A percentile compares a stretch with the other conserved stretches of the same genome.
Conservation (phyloP, 2,113 vertebrate genomes). For the Narcine bancroftii region DNA sequence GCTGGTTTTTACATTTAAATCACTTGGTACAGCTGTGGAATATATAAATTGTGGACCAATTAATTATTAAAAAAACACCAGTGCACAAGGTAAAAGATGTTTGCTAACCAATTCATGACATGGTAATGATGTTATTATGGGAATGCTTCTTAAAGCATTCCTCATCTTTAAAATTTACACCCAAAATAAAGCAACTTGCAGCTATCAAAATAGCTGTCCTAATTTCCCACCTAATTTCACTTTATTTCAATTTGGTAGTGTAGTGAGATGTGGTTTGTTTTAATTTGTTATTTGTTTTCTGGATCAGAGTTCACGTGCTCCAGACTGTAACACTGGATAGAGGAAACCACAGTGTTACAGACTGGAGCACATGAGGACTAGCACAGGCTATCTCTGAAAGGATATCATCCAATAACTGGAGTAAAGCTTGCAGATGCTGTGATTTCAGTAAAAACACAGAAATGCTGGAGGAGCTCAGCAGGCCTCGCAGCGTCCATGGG, state of each 20-base stretch:
- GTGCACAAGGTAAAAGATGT: background rate
- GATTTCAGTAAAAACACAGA: too few relatives aligned
- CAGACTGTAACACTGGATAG: too few relatives aligned
- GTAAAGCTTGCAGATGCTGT: too few relatives aligned
- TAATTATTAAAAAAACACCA: background rate
- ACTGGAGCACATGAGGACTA: too few relatives aligned
- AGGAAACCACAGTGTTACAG: too few relatives aligned
- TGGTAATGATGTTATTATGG: background rate
- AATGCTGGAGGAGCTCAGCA: too few relatives aligned
- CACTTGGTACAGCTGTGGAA: slow-evolving; percentile 39
- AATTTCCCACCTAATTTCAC: background rate
- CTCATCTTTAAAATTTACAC: background rate
- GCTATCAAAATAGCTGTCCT: background rate
- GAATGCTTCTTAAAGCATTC: background rate
- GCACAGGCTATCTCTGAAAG: too few relatives aligned
- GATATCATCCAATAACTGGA: too few relatives aligned
- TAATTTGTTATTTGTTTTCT: background rate
- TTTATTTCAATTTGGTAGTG: background rate
- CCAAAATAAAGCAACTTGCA: background rate
- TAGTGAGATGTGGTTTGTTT: background rate
- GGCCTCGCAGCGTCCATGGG: too few relatives aligned
- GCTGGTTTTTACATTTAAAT: slow-evolving; percentile 52
- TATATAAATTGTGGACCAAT: slow-evolving; percentile 22
- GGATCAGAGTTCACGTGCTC: too few relatives aligned
- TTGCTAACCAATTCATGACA: background rate